A percentile compares a stretch with the other conserved stretches of the same genome.
phyloP scores from a whole-genome alignment of 2,113 vertebrate species.

The Callaeas wilsoni region DNA sequence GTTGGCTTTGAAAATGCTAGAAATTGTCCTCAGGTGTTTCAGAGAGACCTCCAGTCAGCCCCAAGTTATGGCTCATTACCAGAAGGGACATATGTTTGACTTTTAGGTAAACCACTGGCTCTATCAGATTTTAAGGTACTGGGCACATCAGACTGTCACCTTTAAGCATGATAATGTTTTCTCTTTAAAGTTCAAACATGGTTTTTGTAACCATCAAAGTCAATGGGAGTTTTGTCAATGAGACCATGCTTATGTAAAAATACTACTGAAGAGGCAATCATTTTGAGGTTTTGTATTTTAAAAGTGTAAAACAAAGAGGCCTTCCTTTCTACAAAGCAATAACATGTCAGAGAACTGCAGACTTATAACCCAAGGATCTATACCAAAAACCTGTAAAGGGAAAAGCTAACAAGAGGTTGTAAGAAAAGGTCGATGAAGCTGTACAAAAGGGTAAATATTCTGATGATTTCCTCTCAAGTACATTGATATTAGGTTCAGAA shows the following conservation, averaged over 20 bases:
- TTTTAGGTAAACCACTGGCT: neutral
- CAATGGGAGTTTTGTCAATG: neutral
- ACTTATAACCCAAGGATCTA: conserved; percentile 35
- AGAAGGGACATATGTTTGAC: neutral
- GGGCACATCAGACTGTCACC: neutral
- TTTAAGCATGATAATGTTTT: neutral
- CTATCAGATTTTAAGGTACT: neutral
- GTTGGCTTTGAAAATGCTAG: neutral
- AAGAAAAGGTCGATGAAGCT: conserved; percentile 40
- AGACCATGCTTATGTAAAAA: neutral
- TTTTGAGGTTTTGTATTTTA: neutral
- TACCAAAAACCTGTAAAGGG: conserved; percentile 34
- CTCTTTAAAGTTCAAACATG: neutral
- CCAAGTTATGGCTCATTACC: neutral
- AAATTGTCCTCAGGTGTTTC: neutral
- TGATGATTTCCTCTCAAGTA: conserved; percentile 30
- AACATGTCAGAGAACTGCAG: neutral
- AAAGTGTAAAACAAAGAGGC: neutral
- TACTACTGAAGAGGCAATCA: neutral
- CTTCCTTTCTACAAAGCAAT: neutral
- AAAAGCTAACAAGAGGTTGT: conserved; percentile 40
- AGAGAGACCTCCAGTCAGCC: neutral
- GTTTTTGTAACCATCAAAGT: neutral
- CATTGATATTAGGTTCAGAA: conserved; percentile 36
- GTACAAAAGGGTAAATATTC: conserved; percentile 52